These are phyloP conservation scores for Ianthella basta DNA, from an alignment of 37 sponge, comb jelly and placozoan species.

Conservation along the genomic window DNA sequence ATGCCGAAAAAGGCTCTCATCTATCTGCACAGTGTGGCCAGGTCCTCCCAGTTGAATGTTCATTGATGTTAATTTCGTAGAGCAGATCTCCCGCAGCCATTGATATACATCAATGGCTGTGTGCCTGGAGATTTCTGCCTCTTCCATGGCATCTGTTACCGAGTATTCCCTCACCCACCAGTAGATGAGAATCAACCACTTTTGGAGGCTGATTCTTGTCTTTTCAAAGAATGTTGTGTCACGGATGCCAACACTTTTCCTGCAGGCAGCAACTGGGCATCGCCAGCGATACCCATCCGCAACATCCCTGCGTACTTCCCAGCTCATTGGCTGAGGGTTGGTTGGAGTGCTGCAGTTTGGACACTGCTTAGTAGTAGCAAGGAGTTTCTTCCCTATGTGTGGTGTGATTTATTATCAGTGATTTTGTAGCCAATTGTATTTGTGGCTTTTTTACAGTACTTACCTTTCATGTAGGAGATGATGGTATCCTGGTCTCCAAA, in stretches of 20 bases:
- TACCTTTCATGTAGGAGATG: no score
- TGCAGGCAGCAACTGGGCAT: constrained; percentile 38
- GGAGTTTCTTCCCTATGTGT: not conserved
- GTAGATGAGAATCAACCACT: constrained; percentile 59
- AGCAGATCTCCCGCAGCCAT: constrained; percentile 64
- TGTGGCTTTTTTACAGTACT: no score
- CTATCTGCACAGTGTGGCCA: constrained; percentile 52
- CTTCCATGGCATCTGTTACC: constrained; percentile 42
- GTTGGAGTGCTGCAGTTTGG: not conserved
- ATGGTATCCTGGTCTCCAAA: no score
- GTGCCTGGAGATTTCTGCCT: constrained; percentile 34
- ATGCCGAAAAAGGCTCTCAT: constrained; percentile 57
- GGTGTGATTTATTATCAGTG: no score
- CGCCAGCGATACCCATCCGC: constrained; percentile 47
- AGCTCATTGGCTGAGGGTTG: not conserved
- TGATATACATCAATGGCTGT: constrained; percentile 65
- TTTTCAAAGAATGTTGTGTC: constrained; percentile 56
- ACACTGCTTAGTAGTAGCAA: not conserved
- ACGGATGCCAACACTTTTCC: constrained; percentile 43
- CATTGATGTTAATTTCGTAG: not conserved
- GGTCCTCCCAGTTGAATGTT: constrained; percentile 44
- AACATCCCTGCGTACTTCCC: constrained; percentile 21
- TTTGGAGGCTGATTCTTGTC: constrained; percentile 58
- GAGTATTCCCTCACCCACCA: constrained; percentile 55
- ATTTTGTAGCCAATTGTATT: no score